These are phyloP conservation scores for Rhadinocentrus ornatus DNA, from an alignment of 2,797 vertebrate genomes.

Conservation along the genomic window DNA sequence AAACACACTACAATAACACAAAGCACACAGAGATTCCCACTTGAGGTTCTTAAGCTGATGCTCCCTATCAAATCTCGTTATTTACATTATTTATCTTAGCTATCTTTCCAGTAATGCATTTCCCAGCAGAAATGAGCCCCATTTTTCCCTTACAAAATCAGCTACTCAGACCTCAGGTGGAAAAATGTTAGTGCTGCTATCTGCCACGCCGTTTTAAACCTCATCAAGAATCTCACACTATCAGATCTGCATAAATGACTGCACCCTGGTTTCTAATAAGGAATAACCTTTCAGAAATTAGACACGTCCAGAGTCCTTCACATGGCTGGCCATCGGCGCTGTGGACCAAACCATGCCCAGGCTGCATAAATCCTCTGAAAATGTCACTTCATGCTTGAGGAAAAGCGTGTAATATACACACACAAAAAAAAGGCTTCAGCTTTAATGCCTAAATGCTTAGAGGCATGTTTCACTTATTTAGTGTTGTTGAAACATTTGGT, in stretches of 20 bases:
- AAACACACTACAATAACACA: constrained; percentile 20
- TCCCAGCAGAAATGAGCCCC: constrained; percentile 25
- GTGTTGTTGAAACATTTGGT: constrained; percentile 44
- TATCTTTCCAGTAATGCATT: constrained; percentile 6
- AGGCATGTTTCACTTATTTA: constrained; percentile 58
- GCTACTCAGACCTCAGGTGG: constrained; percentile 21
- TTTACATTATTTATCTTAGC: constrained; percentile 50
- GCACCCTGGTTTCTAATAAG: constrained; percentile 66
- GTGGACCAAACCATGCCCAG: constrained; percentile 68
- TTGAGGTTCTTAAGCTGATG: constrained; percentile 37
- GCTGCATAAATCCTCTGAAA: constrained; percentile 77
- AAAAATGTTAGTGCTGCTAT: constrained; percentile 41
- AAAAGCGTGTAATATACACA: constrained; percentile 30
- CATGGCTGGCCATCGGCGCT: constrained; percentile 66
- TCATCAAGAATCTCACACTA: constrained; percentile 41
- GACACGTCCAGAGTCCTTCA: constrained; percentile 61
- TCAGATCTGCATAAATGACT: constrained; percentile 64
- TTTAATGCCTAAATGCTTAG: constrained; percentile 72
- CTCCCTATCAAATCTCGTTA: constrained; percentile 38
- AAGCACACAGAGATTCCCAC: constrained; percentile 29
- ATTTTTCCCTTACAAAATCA: constrained; percentile 28
- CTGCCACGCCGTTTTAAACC: constrained; percentile 48
- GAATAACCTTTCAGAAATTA: constrained; percentile 75
- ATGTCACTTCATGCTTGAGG: constrained; percentile 81
- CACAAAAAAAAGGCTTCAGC: constrained; percentile 49